phyloP scores from a whole-genome alignment of 2,888 invertebrate genomes.

The Lithophane leautieri region DNA sequence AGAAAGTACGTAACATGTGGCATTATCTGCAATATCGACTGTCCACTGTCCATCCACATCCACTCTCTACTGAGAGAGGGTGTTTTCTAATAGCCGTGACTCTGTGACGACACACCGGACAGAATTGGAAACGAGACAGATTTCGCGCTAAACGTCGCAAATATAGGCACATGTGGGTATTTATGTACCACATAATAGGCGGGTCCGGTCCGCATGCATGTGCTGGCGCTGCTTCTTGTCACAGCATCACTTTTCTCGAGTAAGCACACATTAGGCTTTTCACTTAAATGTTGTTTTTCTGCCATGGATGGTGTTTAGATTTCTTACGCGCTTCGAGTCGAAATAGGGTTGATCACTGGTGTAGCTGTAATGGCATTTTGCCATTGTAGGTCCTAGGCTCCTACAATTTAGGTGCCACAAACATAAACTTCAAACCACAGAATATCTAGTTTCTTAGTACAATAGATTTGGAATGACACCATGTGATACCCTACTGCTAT shows the following conservation, averaged over 20 bases:
- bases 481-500: too few relatives aligned
- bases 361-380: neutral
- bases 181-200: constrained; percentile 12
- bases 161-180: constrained; percentile 27
- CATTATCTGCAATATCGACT: constrained; percentile 27
- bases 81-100: constrained; percentile 58
- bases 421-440: neutral
- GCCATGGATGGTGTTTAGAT: constrained; percentile 11
- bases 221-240: constrained; percentile 14
- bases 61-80: constrained; percentile 48
- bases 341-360: neutral
- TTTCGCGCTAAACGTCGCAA: constrained; percentile 37
- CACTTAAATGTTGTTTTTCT: constrained; percentile 3
- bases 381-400: neutral
- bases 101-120: constrained; percentile 26
- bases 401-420: neutral
- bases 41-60: constrained; percentile 31
- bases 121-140: constrained; percentile 48
- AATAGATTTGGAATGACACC: too few relatives aligned
- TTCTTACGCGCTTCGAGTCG: neutral
- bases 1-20: constrained; percentile 56
- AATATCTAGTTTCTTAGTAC: neutral
- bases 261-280: constrained; percentile 26
- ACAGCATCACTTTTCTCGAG: constrained; percentile 26
- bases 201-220: constrained; percentile 9